Evolutionary conservation across 2,797 vertebrate species (phyloP), one percentile per base, ranked within the genome.

Genomic region (Thaleichthys pacificus): DNA sequence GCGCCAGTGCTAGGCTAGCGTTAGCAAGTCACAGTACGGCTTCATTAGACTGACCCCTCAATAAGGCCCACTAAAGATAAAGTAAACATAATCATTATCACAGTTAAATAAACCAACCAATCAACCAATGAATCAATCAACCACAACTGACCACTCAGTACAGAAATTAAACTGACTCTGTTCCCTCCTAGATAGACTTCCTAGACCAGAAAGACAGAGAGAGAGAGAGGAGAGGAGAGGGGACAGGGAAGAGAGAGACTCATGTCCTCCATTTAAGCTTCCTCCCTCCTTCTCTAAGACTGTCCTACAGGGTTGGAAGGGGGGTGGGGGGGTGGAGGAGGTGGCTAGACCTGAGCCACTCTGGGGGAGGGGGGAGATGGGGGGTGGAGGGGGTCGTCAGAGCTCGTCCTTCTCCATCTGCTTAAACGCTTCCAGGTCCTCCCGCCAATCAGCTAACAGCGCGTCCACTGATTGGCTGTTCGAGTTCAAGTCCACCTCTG

Each of bases 381-480:
- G 42, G 66, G 74, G 56, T 7, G 54, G 70, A 24, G 65, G 74
- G 42, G 14, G 28, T 79, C 91, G 93, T 99, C 96, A 99, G 93
- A 99, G 96, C 87, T 99, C 98, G 77, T 98, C 98, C 81, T 96
- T 98, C 83, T 98, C 97, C 98, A 99, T 99, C 94, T 98, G 95
- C 93, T 97, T 94, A 92, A 99, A 99, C 0, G 96, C 98, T 92
- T 99, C 97, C 93, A 99, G 93, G 88, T 99, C 98, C 92, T 99
- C 98, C 88, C 90, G 95, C 98, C 98, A 99, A 88, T 99, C 97
- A 81, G 97, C 96, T 84, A 99, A 90, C 87, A 99, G 92, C 47
- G 96, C 94, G 78, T 98, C 96, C 88, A 96, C 93, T 58, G 96
- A 96, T 66, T 94, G 95, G 81, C 75, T 89, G 79, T 57, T 77